These are phyloP conservation scores for Labroides dimidiatus DNA, from an alignment of 2,797 vertebrate genomes.

Conservation along the genomic window DNA sequence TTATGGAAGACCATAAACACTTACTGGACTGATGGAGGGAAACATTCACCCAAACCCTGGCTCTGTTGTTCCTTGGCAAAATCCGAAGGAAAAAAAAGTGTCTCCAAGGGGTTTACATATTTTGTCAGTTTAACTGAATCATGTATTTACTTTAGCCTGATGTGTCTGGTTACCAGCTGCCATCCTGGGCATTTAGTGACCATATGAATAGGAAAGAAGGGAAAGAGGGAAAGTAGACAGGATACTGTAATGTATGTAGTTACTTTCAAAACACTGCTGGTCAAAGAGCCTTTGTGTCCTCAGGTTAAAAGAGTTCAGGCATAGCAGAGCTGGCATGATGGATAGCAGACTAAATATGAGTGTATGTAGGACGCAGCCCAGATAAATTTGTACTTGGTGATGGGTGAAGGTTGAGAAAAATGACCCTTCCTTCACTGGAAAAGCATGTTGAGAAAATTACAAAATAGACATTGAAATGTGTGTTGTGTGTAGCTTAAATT, in stretches of 20 bases:
- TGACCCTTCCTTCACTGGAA: neutral
- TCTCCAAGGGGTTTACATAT: constrained; percentile 36
- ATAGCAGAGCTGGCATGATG: constrained; percentile 52
- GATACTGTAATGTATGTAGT: constrained; percentile 67
- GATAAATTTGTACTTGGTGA: constrained; percentile 39
- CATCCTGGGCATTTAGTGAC: constrained; percentile 47
- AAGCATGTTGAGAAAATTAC: constrained; percentile 2
- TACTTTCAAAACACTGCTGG: constrained; percentile 74
- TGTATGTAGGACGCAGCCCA: constrained; percentile 45
- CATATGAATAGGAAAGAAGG: constrained; percentile 38
- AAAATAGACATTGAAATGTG: neutral
- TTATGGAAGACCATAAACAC: constrained; percentile 70
- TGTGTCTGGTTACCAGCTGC: constrained; percentile 64
- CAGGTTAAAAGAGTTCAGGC: constrained; percentile 55
- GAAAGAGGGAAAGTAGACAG: constrained; percentile 52
- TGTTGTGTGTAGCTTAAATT: neutral
- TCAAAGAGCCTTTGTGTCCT: constrained; percentile 79
- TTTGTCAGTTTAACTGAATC: constrained; percentile 54
- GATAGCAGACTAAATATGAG: constrained; percentile 51
- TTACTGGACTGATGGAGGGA: constrained; percentile 52
- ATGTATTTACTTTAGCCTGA: constrained; percentile 62
- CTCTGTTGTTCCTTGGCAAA: constrained; percentile 59
- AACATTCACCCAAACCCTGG: constrained; percentile 56
- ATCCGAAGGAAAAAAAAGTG: constrained; percentile 52
- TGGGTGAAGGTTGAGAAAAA: constrained; percentile 41